A percentile compares a stretch with the other conserved stretches of the same genome.
Evolutionary conservation across 2,797 vertebrate species (phyloP).

Genomic region (Ctenopoma kingsleyae): DNA sequence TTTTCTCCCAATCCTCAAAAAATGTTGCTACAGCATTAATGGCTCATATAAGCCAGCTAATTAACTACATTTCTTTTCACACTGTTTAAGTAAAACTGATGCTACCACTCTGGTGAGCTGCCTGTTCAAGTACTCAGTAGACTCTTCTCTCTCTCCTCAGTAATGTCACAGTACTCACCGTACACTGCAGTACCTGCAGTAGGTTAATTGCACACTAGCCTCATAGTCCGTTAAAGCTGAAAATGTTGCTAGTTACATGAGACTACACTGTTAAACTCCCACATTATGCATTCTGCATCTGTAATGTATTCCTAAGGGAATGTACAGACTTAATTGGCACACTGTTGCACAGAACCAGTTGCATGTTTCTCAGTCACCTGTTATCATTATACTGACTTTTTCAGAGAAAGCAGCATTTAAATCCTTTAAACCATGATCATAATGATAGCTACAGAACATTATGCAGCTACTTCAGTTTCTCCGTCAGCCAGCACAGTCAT

Average conservation of each 20-base stretch:
- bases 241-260: slow-evolving; percentile 41
- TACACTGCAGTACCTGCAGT: slow-evolving; percentile 37
- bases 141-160: slow-evolving; percentile 25
- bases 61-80: slow-evolving; percentile 30
- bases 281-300: slow-evolving; percentile 38
- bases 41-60: slow-evolving; percentile 18
- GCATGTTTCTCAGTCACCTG: slow-evolving; percentile 39
- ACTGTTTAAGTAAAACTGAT: slow-evolving; percentile 29
- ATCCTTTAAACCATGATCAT: slow-evolving; percentile 29
- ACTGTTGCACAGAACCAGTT: slow-evolving; percentile 45
- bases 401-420: slow-evolving; percentile 24
- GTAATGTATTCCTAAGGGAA: slow-evolving; percentile 40
- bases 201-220: slow-evolving; percentile 58
- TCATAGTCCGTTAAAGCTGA: slow-evolving; percentile 35
- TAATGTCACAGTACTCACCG: slow-evolving; percentile 35
- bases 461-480: slow-evolving; percentile 30
- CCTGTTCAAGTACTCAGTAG: slow-evolving; percentile 25
- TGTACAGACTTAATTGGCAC: slow-evolving; percentile 45
- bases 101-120: slow-evolving; percentile 23
- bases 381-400: slow-evolving; percentile 32
- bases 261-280: slow-evolving; percentile 39
- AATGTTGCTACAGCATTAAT: slow-evolving; percentile 28
- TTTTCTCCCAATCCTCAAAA: slow-evolving; percentile 12
- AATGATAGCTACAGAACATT: slow-evolving; percentile 25
- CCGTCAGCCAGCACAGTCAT: slow-evolving; percentile 18